Evolutionary conservation across 2,113 vertebrate genomes (phyloP), one percentile per base, ranked within the genome.

Genomic region (Lanius ludovicianus): DNA sequence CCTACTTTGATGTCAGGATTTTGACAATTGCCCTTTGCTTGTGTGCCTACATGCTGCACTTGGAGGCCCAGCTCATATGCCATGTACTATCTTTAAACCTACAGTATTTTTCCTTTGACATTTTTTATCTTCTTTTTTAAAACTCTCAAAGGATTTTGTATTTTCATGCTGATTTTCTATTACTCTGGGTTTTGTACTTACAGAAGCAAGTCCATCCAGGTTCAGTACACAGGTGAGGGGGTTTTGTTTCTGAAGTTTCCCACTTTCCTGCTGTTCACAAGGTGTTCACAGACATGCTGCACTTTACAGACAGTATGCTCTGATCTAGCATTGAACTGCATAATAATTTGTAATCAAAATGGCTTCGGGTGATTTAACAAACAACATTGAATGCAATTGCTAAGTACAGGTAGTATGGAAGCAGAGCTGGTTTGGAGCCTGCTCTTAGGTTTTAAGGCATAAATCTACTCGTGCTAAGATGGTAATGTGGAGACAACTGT

Each of bases 11-110:
- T 89, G 80, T 87, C 47, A 87, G 44, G 30, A 7, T 78, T 97
- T 70, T 95, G 80, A 95, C 84, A 95, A 64, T 57, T 87, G 87
- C 64, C 81, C 84, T 96, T 94, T 95, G 47, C 44, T 77, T 81
- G 3, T 49, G 31, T 41, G 16, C 67, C 53, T 80, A 28, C 31
- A 42, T 70, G 56, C 56, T 70, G 60, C 44, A 44, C 10, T 15
- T 71, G 56, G 52, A 35, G 27, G 6, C 35, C 23, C 41, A 55
- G 49, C 6, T 88, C 39, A 57, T 82, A 44, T 63, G 49, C n/a
- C 7, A 3, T 39, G 8, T 16, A 82, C 24, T 65, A 3, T 49
- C 28, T 77, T 86, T 59, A 89, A 82, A 89, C 10, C 7, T 27
- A 1, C 39, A 20, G 31, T 56, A 12, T n/a, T 82, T 89, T 93